Percentiles rank a stretch among this genome's conserved stretches.
Evolutionary conservation across 2,113 vertebrate genomes (phyloP).

Genomic region (Nothobranchius furzeri): DNA sequence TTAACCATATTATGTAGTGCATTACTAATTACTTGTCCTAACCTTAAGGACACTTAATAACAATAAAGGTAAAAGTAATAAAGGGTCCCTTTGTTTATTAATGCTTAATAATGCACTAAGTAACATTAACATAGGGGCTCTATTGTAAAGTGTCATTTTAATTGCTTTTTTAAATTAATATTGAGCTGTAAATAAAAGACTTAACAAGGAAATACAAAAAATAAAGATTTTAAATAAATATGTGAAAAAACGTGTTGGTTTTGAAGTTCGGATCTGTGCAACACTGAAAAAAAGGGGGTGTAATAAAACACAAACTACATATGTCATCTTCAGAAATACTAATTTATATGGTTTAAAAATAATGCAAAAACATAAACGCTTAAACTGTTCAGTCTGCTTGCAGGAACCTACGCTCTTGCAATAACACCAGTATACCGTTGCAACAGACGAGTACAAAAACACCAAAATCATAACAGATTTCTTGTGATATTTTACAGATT

Average conservation of each 20-base stretch:
- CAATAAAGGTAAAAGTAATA: too few species aligned
- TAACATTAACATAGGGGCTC: too few species aligned
- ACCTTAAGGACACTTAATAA: too few species aligned
- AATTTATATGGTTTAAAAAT: not conserved
- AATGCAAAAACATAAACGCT: not conserved
- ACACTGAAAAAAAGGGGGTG: not conserved
- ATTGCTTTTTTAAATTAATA: too few species aligned
- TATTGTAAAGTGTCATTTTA: too few species aligned
- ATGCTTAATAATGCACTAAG: too few species aligned
- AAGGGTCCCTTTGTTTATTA: too few species aligned
- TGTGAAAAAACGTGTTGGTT: not conserved
- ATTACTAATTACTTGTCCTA: too few species aligned
- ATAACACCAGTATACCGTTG: constrained; percentile 13
- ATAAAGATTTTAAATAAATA: not conserved
- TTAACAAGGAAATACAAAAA: too few species aligned
- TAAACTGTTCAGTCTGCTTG: not conserved
- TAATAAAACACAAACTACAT: not conserved
- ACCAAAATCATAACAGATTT: not conserved
- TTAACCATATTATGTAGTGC: too few species aligned
- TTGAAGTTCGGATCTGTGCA: not conserved
- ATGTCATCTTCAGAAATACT: not conserved
- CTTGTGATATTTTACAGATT: not conserved
- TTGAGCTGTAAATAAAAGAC: too few species aligned
- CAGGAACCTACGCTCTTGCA: constrained; percentile 29
- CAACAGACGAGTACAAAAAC: not conserved